phyloP scores from a whole-genome alignment of 2,888 invertebrate species.

The Perizoma affinitatum region DNA sequence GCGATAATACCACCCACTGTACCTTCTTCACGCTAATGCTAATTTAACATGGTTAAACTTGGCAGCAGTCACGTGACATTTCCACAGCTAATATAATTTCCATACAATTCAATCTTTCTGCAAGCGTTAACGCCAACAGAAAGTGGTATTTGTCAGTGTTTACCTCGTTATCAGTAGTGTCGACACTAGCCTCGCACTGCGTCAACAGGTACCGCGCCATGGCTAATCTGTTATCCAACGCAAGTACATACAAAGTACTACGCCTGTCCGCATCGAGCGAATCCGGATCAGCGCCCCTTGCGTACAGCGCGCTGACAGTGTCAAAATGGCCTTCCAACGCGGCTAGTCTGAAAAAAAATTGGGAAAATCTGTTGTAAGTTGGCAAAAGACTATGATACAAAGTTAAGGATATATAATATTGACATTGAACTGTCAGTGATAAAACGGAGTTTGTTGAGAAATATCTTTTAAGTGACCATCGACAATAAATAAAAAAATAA shows the following conservation, averaged over 20 bases:
- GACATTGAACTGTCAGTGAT: too few species aligned
- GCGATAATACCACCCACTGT: too few species aligned
- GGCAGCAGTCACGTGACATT: too few species aligned
- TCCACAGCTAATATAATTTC: too few species aligned
- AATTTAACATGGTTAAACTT: too few species aligned
- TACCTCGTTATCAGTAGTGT: constrained; percentile 94
- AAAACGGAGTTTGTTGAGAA: too few species aligned
- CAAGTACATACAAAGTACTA: constrained; percentile 95
- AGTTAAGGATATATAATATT: background rate
- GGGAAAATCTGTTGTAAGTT: constrained; percentile 6
- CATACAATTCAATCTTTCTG: too few species aligned
- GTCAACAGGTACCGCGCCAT: constrained; percentile 93
- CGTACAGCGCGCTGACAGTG: constrained; percentile 87
- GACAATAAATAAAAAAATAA: too few species aligned
- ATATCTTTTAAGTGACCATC: too few species aligned
- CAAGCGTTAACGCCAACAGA: too few species aligned
- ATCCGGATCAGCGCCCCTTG: constrained; percentile 92
- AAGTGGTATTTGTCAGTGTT: background rate
- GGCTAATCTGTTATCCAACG: constrained; percentile 92
- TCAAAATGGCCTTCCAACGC: constrained; percentile 94
- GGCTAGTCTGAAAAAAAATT: constrained; percentile 83
- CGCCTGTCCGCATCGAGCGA: constrained; percentile 96
- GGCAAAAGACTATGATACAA: background rate
- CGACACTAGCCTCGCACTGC: constrained; percentile 91
- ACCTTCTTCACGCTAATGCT: too few species aligned